Evolutionary conservation across 2,113 vertebrate genomes (phyloP).

Genomic region (Beaufortia kweichowensis): DNA sequence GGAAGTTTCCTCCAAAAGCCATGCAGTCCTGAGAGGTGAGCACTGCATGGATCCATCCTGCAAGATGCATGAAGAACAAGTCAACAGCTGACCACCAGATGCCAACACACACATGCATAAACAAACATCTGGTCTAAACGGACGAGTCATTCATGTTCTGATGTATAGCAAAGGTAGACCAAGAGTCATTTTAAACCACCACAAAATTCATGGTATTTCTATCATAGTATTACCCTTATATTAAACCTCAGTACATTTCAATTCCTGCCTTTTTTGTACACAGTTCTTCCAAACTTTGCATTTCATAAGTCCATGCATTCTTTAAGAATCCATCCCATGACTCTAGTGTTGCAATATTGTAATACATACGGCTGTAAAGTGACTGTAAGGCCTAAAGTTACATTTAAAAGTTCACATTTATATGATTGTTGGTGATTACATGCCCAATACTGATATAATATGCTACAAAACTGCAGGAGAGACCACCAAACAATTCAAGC

Average conservation of each 20-base stretch:
- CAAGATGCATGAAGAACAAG: constrained; percentile 57
- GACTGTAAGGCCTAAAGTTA: too few species aligned
- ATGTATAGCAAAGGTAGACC: not conserved
- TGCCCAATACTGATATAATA: not conserved
- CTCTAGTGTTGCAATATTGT: too few species aligned
- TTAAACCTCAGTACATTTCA: too few species aligned
- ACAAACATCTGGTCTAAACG: constrained; percentile 3
- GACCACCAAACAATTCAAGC: not conserved
- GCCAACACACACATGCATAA: not conserved
- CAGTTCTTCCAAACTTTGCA: too few species aligned
- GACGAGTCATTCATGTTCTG: constrained; percentile 28
- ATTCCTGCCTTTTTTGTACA: too few species aligned
- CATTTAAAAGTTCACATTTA: not conserved
- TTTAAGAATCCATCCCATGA: too few species aligned
- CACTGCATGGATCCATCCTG: constrained; percentile 98
- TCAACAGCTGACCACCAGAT: constrained; percentile 30
- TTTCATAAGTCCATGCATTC: too few species aligned
- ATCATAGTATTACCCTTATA: too few species aligned
- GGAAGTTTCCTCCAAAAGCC: constrained; percentile 98
- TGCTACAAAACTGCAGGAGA: not conserved
- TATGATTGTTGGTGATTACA: constrained; percentile 11
- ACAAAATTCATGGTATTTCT: not conserved
- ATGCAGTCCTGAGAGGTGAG: constrained; percentile 99
- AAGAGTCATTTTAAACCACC: not conserved
- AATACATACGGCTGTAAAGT: too few species aligned